These are phyloP conservation scores for Cacatua alba DNA, from an alignment of 2,113 vertebrate species.

Conservation along the genomic window DNA sequence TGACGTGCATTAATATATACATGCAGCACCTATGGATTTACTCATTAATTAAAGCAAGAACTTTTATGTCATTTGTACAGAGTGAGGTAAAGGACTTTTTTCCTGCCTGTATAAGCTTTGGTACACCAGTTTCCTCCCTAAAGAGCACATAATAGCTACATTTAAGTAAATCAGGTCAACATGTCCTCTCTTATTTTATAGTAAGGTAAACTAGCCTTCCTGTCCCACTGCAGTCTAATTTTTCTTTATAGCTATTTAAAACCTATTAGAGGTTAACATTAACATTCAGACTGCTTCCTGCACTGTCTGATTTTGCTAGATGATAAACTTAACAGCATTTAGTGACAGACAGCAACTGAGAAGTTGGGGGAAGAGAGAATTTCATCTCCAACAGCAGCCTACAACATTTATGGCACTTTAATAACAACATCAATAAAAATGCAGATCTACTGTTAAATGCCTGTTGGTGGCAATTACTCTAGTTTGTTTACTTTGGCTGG, in stretches of 20 bases:
- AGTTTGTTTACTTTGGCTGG: slow-evolving; percentile 30
- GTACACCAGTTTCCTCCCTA: slow-evolving; percentile 45
- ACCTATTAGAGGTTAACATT: slow-evolving; percentile 40
- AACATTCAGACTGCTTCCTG: slow-evolving; percentile 54
- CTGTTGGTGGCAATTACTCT: slow-evolving; percentile 5
- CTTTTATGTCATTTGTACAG: slow-evolving; percentile 9
- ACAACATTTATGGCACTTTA: slow-evolving; percentile 5
- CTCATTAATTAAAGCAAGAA: slow-evolving; percentile 30
- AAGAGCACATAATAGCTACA: slow-evolving; percentile 50
- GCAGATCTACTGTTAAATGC: slow-evolving; percentile 4
- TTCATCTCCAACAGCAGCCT: slow-evolving; percentile 6
- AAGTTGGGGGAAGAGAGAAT: not conserved
- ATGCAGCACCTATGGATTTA: not conserved
- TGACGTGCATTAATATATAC: slow-evolving; percentile 8
- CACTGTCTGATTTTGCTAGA: slow-evolving; percentile 51
- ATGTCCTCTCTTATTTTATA: slow-evolving; percentile 51
- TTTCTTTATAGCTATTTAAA: slow-evolving; percentile 59
- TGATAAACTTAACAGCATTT: slow-evolving; percentile 55
- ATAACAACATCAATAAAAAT: slow-evolving; percentile 34
- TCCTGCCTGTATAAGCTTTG: slow-evolving; percentile 39
- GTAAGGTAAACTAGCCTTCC: slow-evolving; percentile 65
- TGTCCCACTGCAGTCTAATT: slow-evolving; percentile 26
- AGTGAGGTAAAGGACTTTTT: slow-evolving; percentile 39
- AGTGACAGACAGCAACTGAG: slow-evolving; percentile 36
- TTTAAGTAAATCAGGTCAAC: slow-evolving; percentile 61